Evolutionary conservation across 2,113 vertebrate species (phyloP).

Genomic region (Tupaia chinensis): DNA sequence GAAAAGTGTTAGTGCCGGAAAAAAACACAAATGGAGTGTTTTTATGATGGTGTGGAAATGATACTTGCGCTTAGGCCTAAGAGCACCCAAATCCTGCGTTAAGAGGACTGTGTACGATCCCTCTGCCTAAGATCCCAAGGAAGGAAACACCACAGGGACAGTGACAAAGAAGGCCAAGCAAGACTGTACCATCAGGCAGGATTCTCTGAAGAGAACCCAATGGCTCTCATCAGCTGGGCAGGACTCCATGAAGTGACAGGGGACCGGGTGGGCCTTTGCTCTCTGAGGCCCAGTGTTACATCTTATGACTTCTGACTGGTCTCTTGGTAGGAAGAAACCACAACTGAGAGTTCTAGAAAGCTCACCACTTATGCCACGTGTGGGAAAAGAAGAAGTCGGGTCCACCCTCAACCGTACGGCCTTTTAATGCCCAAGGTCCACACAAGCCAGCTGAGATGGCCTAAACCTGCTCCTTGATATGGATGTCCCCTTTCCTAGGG

Average conservation of each 20-base stretch:
- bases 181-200: neutral
- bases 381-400: neutral
- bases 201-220: neutral
- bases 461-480: neutral
- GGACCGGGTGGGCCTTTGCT: neutral
- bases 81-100: neutral
- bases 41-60: neutral
- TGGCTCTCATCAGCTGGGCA: too few relatives aligned
- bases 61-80: neutral
- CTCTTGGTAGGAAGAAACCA: neutral
- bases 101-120: too few relatives aligned
- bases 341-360: neutral
- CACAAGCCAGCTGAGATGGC: accelerated
- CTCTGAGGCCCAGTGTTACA: neutral
- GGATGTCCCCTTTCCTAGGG: neutral
- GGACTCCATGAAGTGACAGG: neutral
- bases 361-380: accelerated
- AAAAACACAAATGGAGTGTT: neutral
- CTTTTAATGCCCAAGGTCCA: too few relatives aligned
- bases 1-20: neutral
- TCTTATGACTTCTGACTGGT: neutral
- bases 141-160: neutral
- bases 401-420: accelerated
- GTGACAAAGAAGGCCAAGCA: neutral
- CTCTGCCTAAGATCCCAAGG: neutral